Conservation (phyloP, 2,888 invertebrate genomes). For the Druceiella hillmani region DNA sequence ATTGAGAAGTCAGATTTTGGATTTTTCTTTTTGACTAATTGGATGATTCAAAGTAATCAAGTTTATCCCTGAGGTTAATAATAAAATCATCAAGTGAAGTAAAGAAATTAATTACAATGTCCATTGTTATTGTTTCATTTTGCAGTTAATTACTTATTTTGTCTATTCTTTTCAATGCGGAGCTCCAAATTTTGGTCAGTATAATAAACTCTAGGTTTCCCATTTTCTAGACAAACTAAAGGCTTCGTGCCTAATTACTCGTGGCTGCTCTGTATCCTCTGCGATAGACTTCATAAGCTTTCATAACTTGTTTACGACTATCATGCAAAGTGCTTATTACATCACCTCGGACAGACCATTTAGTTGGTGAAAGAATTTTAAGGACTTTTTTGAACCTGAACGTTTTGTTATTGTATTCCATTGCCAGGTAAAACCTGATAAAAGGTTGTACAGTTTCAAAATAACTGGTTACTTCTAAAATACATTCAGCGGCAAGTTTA, state of each 20-base stretch:
- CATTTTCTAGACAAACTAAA: slow-evolving; percentile 19
- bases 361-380: slow-evolving; percentile 25
- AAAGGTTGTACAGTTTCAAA: slow-evolving; percentile 26
- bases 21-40: slow-evolving; percentile 20
- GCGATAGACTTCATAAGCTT: too few species aligned
- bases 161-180: slow-evolving; percentile 24
- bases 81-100: slow-evolving; percentile 23
- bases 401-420: slow-evolving; percentile 22
- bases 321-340: slow-evolving; percentile 22
- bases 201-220: slow-evolving; percentile 23
- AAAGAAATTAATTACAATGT: slow-evolving; percentile 23
- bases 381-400: slow-evolving; percentile 24
- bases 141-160: slow-evolving; percentile 23
- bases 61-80: slow-evolving; percentile 23
- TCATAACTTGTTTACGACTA: slow-evolving; percentile 23
- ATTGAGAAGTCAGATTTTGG: slow-evolving; percentile 25
- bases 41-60: slow-evolving; percentile 23
- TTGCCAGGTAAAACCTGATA: slow-evolving; percentile 20
- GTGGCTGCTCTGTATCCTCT: too few species aligned
- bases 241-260: slow-evolving; percentile 25
- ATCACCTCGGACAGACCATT: slow-evolving; percentile 27
- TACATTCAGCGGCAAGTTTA: slow-evolving; percentile 25
- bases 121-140: slow-evolving; percentile 24
- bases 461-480: slow-evolving; percentile 22
- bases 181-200: slow-evolving; percentile 24